phyloP scores from a whole-genome alignment of 1,140 invertebrate species.

The Triops longicaudatus region DNA sequence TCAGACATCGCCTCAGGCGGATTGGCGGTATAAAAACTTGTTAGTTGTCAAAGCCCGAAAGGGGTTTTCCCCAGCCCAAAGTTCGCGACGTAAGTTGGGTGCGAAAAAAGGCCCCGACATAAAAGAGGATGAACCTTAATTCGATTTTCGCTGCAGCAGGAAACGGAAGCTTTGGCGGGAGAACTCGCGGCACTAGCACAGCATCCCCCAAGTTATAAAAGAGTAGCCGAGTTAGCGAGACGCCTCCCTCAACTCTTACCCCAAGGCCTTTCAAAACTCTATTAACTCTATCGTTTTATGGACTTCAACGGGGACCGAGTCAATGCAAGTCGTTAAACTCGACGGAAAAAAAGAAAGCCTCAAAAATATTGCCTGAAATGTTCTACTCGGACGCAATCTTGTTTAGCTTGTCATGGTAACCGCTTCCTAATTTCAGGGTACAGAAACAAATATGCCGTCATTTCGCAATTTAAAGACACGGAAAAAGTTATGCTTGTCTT shows the following conservation, averaged over 20 bases:
- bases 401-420: neutral
- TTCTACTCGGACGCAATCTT: neutral
- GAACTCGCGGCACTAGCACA: neutral
- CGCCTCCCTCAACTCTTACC: neutral
- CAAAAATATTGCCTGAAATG: neutral
- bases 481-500: too few relatives aligned
- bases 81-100: neutral
- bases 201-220: neutral
- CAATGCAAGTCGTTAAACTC: neutral
- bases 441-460: neutral
- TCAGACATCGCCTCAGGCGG: neutral
- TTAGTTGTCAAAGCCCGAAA: neutral
- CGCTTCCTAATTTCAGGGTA: neutral
- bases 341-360: neutral
- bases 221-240: neutral
- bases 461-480: too few relatives aligned
- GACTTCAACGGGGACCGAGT: neutral
- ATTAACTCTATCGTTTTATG: neutral
- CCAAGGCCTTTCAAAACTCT: neutral
- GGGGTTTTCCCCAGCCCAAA: neutral
- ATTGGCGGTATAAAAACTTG: neutral
- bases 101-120: neutral
- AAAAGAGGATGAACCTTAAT: constrained; percentile 8
- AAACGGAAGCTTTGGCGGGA: neutral
- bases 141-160: constrained; percentile 3